Percentiles rank a stretch among this genome's conserved stretches.
These are phyloP conservation scores for Hiodon tergisus DNA, from an alignment of 2,113 vertebrate genomes.

Conservation along the genomic window DNA sequence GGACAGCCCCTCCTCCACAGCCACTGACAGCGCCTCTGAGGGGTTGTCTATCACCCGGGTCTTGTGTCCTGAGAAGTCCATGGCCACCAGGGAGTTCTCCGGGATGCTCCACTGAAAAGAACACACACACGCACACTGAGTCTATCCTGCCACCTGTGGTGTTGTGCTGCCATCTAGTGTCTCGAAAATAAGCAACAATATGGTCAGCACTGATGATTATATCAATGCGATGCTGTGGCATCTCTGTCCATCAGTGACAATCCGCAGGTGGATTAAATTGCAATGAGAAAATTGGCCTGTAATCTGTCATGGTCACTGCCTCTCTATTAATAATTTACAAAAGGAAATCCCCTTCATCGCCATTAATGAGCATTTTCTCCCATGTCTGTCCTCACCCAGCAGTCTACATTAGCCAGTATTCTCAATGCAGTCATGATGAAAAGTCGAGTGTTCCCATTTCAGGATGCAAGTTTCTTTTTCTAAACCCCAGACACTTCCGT, in stretches of 20 bases:
- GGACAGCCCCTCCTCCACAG: slow-evolving; percentile 89
- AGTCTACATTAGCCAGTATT: no score
- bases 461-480: no score
- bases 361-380: no score
- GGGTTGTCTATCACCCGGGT: slow-evolving; percentile 94
- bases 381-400: no score
- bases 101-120: slow-evolving; percentile 87
- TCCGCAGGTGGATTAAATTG: no score
- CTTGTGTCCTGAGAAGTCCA: slow-evolving; percentile 96
- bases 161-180: slow-evolving; percentile 22
- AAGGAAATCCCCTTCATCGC: no score
- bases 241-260: no score
- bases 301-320: neutral
- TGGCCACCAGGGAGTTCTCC: slow-evolving; percentile 95
- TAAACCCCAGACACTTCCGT: no score
- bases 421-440: no score
- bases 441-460: no score
- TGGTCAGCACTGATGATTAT: neutral
- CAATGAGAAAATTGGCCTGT: neutral
- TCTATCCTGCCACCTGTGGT: neutral
- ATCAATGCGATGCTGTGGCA: no score
- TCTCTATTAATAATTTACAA: no score
- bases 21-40: slow-evolving; percentile 89
- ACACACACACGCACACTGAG: neutral
- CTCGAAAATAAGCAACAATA: neutral